Conservation (phyloP, 2,888 invertebrate genomes). For the Holacanthella duospinosa region DNA sequence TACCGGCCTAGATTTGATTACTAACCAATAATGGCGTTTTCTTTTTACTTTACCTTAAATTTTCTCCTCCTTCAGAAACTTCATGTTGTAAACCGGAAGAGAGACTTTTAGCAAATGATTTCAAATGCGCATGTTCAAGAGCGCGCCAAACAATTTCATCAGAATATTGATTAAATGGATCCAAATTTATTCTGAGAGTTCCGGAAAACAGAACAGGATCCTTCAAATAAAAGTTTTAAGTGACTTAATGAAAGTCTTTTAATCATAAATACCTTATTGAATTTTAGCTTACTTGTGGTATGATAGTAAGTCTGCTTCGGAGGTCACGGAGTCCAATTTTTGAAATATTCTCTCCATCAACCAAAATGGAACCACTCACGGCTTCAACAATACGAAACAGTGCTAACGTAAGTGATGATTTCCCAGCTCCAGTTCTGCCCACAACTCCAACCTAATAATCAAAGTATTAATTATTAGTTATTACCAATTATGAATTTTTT, state of each 20-base stretch:
- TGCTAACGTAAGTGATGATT: slow-evolving; percentile 76
- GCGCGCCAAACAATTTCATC: slow-evolving; percentile 49
- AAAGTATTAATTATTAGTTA: neutral
- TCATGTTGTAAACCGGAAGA: slow-evolving; percentile 40
- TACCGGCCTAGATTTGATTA: too few relatives aligned
- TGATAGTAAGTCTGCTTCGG: slow-evolving; percentile 72
- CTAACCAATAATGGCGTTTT: too few relatives aligned
- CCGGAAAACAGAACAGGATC: slow-evolving; percentile 53
- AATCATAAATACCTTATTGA: too few relatives aligned
- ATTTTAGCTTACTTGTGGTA: slow-evolving; percentile 46
- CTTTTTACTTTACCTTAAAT: slow-evolving; percentile 40
- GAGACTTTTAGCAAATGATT: slow-evolving; percentile 38
- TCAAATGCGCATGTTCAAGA: slow-evolving; percentile 48
- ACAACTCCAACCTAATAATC: slow-evolving; percentile 12
- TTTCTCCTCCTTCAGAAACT: slow-evolving; percentile 42
- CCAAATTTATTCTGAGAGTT: slow-evolving; percentile 49
- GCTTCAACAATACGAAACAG: slow-evolving; percentile 83
- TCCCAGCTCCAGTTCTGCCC: slow-evolving; percentile 53
- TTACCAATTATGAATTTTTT: neutral
- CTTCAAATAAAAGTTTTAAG: slow-evolving; percentile 41
- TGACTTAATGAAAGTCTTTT: too few relatives aligned
- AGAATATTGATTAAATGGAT: slow-evolving; percentile 46
- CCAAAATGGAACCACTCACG: slow-evolving; percentile 65
- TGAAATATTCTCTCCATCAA: slow-evolving; percentile 73
- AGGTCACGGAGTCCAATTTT: slow-evolving; percentile 74